A percentile compares a stretch with the other conserved stretches of the same genome.
These are phyloP conservation scores for Meliscaeva auricollis DNA, from an alignment of 2,888 invertebrate species.

Conservation along the genomic window DNA sequence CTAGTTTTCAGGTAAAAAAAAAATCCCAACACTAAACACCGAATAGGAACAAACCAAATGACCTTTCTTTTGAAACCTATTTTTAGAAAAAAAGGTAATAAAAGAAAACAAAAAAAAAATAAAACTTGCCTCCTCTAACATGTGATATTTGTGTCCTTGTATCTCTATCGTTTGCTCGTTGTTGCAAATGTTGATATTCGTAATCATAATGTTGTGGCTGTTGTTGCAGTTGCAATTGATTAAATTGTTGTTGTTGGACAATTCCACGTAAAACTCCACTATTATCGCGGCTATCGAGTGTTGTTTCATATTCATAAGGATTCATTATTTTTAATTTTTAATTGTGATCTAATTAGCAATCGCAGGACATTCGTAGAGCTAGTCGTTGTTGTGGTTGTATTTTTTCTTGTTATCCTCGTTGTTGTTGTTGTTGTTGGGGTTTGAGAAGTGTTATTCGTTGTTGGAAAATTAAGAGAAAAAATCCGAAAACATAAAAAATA, in stretches of 20 bases:
- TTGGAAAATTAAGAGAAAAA: constrained; percentile 74
- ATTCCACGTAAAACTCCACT: constrained; percentile 80
- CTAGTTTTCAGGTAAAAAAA: too few species aligned
- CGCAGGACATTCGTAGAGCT: constrained; percentile 83
- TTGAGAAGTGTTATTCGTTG: constrained; percentile 53
- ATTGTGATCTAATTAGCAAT: constrained; percentile 80
- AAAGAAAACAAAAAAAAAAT: neutral
- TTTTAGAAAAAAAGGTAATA: neutral
- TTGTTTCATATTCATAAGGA: constrained; percentile 84
- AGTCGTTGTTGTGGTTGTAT: constrained; percentile 77
- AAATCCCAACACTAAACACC: neutral
- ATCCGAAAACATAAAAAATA: constrained; percentile 74
- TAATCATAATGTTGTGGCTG: constrained; percentile 81
- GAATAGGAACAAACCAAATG: neutral
- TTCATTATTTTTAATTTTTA: constrained; percentile 80
- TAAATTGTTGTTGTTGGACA: constrained; percentile 78
- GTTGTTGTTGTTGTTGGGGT: constrained; percentile 17
- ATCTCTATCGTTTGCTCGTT: constrained; percentile 79
- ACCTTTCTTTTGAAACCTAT: neutral
- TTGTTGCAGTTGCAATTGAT: constrained; percentile 76
- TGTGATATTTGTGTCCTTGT: constrained; percentile 81
- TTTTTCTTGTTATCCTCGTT: constrained; percentile 14
- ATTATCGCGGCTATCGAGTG: constrained; percentile 84
- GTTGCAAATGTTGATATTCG: constrained; percentile 83
- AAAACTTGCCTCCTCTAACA: constrained; percentile 82